phyloP scores from a whole-genome alignment of 1,140 invertebrate genomes.

The Drosophila insularis region DNA sequence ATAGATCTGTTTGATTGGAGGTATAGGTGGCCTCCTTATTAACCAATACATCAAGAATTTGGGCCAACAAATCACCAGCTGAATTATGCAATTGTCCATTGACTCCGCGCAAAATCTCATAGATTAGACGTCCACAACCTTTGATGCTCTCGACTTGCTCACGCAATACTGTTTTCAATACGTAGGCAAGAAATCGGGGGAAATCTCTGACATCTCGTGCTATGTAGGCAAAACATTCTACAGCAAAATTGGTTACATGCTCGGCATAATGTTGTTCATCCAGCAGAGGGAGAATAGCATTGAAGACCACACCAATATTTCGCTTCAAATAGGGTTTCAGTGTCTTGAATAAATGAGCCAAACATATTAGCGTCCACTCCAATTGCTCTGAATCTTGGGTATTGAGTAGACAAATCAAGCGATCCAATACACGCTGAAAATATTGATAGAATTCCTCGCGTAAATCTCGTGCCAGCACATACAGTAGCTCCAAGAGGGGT shows the following conservation, averaged over 20 bases:
- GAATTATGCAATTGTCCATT: slow-evolving; percentile 92
- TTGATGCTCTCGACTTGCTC: slow-evolving; percentile 86
- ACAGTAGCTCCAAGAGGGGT: slow-evolving; percentile 92
- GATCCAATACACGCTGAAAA: slow-evolving; percentile 87
- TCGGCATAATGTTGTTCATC: slow-evolving; percentile 87
- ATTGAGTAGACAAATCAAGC: slow-evolving; percentile 88
- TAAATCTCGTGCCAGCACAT: slow-evolving; percentile 92
- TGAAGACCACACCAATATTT: slow-evolving; percentile 89
- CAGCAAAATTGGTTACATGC: slow-evolving; percentile 96
- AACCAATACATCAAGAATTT: slow-evolving; percentile 84
- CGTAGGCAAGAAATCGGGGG: slow-evolving; percentile 87
- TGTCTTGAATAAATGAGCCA: slow-evolving; percentile 95
- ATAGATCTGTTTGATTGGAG: slow-evolving; percentile 84
- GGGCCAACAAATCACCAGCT: slow-evolving; percentile 85
- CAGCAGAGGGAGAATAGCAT: slow-evolving; percentile 89
- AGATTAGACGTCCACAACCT: slow-evolving; percentile 92
- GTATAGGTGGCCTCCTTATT: slow-evolving; percentile 84
- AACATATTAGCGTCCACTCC: slow-evolving; percentile 91
- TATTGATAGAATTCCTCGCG: slow-evolving; percentile 93
- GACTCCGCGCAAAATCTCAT: slow-evolving; percentile 92
- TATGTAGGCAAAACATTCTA: slow-evolving; percentile 96
- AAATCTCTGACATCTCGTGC: slow-evolving; percentile 93
- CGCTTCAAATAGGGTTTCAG: slow-evolving; percentile 91
- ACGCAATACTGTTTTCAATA: slow-evolving; percentile 87
- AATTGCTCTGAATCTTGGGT: slow-evolving; percentile 91